phyloP scores from a whole-genome alignment of 2,888 invertebrate species.

The Luperina testacea region DNA sequence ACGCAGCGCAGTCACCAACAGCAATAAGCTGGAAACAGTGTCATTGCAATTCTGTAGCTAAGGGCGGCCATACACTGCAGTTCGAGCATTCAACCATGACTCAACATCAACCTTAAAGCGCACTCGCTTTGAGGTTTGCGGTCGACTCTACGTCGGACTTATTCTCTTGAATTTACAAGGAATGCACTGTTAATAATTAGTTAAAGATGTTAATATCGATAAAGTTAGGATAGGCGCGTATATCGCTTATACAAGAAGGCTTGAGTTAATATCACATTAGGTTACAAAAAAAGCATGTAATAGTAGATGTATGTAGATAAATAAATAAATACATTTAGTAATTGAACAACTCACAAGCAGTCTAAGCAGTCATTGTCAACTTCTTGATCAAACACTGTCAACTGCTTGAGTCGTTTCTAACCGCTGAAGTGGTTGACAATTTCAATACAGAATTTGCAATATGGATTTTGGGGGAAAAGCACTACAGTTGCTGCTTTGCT shows the following conservation, averaged over 20 bases:
- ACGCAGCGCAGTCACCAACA: slow-evolving; percentile 42
- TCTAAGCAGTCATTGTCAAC: background rate
- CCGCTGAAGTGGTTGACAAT: background rate
- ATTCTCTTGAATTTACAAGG: background rate
- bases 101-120: background rate
- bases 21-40: slow-evolving; percentile 64
- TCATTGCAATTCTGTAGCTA: slow-evolving; percentile 62
- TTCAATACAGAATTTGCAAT: background rate
- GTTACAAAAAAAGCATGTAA: background rate
- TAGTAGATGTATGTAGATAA: too few relatives aligned
- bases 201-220: background rate
- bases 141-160: background rate
- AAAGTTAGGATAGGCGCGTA: background rate
- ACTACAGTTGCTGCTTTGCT: too few relatives aligned
- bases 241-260: background rate
- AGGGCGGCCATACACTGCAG: background rate
- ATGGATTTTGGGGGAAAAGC: too few relatives aligned
- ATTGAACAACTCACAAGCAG: background rate
- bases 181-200: background rate
- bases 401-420: background rate
- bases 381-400: background rate
- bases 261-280: background rate
- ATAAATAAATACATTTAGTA: too few relatives aligned
- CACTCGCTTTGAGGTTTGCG: background rate
- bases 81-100: background rate